Percentiles rank a stretch among this genome's conserved stretches.
Conservation (phyloP, 2,113 vertebrate genomes). For the Garra rufa region DNA sequence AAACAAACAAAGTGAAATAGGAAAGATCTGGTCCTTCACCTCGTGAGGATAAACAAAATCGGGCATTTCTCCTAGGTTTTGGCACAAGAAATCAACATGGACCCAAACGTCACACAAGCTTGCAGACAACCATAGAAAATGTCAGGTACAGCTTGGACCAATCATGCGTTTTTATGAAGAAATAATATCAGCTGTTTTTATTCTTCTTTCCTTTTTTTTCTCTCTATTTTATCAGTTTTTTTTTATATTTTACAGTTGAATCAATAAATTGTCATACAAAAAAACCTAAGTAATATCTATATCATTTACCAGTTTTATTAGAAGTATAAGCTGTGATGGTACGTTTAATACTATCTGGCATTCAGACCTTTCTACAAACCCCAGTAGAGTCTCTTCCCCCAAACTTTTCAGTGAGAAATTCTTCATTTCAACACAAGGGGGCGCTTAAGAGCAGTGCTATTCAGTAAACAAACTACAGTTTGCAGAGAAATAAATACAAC, state of each 20-base stretch:
- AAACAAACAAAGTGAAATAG: slow-evolving; percentile 53
- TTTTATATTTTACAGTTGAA: slow-evolving; percentile 85
- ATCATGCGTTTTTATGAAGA: slow-evolving; percentile 95
- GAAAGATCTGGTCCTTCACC: slow-evolving; percentile 85
- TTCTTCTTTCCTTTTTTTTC: slow-evolving; percentile 64
- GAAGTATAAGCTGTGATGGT: slow-evolving; percentile 92
- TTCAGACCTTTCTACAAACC: slow-evolving; percentile 87
- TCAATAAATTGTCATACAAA: slow-evolving; percentile 92
- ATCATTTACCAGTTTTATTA: slow-evolving; percentile 91
- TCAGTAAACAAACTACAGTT: slow-evolving; percentile 96
- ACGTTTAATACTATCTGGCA: slow-evolving; percentile 92
- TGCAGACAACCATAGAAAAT: slow-evolving; percentile 98
- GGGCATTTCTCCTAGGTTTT: slow-evolving; percentile 90
- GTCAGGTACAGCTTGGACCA: slow-evolving; percentile 95
- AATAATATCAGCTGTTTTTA: slow-evolving; percentile 87
- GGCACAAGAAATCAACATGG: slow-evolving; percentile 98
- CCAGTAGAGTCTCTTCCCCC: slow-evolving; percentile 71
- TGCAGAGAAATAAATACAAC: slow-evolving; percentile 99
- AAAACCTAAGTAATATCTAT: slow-evolving; percentile 91
- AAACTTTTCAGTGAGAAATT: slow-evolving; percentile 71
- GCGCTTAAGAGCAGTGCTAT: slow-evolving; percentile 94
- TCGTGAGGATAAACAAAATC: slow-evolving; percentile 91
- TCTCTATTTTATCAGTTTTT: slow-evolving; percentile 64
- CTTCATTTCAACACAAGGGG: slow-evolving; percentile 71
- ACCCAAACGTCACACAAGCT: slow-evolving; percentile 97